Evolutionary conservation across 2,797 vertebrate genomes (phyloP), one percentile per base, ranked within the genome.

Genomic region (Sebastes nivosus): DNA sequence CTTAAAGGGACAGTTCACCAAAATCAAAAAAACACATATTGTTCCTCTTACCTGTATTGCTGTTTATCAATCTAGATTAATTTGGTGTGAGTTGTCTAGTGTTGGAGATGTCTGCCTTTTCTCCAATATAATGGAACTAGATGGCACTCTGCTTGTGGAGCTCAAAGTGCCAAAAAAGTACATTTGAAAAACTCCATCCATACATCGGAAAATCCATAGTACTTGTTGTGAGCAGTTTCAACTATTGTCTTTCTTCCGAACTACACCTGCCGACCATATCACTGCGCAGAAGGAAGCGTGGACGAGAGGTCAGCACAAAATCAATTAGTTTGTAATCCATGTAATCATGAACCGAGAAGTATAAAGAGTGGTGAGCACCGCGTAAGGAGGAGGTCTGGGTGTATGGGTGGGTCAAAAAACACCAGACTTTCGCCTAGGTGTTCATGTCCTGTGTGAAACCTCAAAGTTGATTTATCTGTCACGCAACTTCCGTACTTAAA

Each of bases 331-430:
- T 46, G 38, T 46, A 46, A 46, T 46, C 38, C 38, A 46, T 1
- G 3, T 46, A 46, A 46, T 16, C 0, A 0, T 46, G 3, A 46
- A 46, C 38, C 3, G 0, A 0, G 14, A 42, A 42, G 38, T 7
- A 42, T 46, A 46, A 46, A 46, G 14, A 42, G 0, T 42, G 38
- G 38, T 42, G 38, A 42, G 14, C 38, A 42, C 2, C 38, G 38
- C 38, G 2, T 42, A 42, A 0, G 14, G 38, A 42, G 14, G 38
- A 42, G 38, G 38, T 46, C 6, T 0, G 1, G 38, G 14, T 46
- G 38, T 0, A 3, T 46, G 14, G 38, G 38, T 46, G 3, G 6
- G 38, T 46, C 14, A 46, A 46, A 46, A 46, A 42, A 42, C 38
- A 46, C 38, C 38, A 46, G 38, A 46, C 38, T 46, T 42, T 18